These are phyloP conservation scores for Sthenelais limicola DNA, from an alignment of 2,888 invertebrate genomes.

Conservation along the genomic window DNA sequence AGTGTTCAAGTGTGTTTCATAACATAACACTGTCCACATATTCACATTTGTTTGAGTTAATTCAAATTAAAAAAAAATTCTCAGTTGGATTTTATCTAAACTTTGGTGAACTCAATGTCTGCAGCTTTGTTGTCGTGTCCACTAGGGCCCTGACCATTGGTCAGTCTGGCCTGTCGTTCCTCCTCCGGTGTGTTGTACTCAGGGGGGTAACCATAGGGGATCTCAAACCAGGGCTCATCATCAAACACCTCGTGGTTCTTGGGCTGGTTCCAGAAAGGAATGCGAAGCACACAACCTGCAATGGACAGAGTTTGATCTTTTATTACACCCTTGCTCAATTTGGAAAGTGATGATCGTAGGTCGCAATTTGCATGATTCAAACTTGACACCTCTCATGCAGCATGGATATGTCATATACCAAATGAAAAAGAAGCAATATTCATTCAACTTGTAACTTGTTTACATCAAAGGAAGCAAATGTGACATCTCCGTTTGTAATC, in stretches of 20 bases:
- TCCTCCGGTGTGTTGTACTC: constrained; percentile 35
- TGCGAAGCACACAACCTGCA: constrained; percentile 52
- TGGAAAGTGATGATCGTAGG: too few relatives aligned
- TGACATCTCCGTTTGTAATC: too few relatives aligned
- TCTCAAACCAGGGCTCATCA: constrained; percentile 51
- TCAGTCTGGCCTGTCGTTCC: background rate
- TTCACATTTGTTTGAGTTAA: too few relatives aligned
- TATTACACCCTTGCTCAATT: background rate
- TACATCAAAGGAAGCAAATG: too few relatives aligned
- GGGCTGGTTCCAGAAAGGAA: constrained; percentile 58
- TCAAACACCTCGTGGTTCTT: constrained; percentile 56
- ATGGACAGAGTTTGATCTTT: background rate
- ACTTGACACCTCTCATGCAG: too few relatives aligned
- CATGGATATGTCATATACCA: too few relatives aligned
- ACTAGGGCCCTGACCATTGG: background rate
- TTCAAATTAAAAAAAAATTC: too few relatives aligned
- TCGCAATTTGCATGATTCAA: too few relatives aligned
- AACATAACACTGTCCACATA: too few relatives aligned
- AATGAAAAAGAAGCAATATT: too few relatives aligned
- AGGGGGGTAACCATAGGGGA: constrained; percentile 23
- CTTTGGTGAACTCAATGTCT: constrained; percentile 16
- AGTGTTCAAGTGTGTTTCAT: too few relatives aligned
- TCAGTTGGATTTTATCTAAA: constrained; percentile 12
- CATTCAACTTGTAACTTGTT: too few relatives aligned
- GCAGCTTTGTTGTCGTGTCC: constrained; percentile 8